Evolutionary conservation across 2,888 invertebrate species (phyloP).

Genomic region (Chalcis sispes): DNA sequence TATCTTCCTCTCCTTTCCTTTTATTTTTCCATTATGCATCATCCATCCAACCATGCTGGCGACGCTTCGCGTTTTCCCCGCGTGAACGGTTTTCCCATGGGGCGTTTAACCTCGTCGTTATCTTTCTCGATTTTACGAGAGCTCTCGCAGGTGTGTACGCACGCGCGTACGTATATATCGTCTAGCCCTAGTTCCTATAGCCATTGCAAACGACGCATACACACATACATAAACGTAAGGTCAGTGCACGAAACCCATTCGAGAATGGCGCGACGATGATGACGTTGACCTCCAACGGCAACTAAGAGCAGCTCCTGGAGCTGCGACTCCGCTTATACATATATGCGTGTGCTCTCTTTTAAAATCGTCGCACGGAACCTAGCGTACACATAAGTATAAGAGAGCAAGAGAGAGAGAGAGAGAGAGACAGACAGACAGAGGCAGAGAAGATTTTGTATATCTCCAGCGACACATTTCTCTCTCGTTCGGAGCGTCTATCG

Average conservation of each 20-base stretch:
- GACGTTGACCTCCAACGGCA: slow-evolving; percentile 55
- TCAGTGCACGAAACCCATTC: slow-evolving; percentile 65
- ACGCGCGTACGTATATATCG: no score
- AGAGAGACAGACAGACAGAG: no score
- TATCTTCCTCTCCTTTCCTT: background rate
- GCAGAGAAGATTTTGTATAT: no score
- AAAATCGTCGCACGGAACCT: slow-evolving; percentile 4
- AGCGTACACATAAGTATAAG: no score
- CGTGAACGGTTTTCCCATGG: slow-evolving; percentile 19
- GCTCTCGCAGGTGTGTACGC: background rate
- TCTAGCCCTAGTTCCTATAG: no score
- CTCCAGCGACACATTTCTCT: slow-evolving; percentile 23
- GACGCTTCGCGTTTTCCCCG: background rate
- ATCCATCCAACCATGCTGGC: background rate
- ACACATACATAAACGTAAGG: slow-evolving; percentile 54
- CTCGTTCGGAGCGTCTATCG: background rate
- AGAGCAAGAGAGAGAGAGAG: slow-evolving; percentile 17
- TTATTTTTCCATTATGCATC: background rate
- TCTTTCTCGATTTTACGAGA: no score
- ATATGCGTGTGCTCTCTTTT: slow-evolving; percentile 44
- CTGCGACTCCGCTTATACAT: no score
- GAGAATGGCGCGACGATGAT: slow-evolving; percentile 10
- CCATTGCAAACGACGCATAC: no score
- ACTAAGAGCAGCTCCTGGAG: no score
- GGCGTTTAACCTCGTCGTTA: background rate